Evolutionary conservation across 2,797 vertebrate genomes (phyloP).

Genomic region (Stomatorhinus walkeri): DNA sequence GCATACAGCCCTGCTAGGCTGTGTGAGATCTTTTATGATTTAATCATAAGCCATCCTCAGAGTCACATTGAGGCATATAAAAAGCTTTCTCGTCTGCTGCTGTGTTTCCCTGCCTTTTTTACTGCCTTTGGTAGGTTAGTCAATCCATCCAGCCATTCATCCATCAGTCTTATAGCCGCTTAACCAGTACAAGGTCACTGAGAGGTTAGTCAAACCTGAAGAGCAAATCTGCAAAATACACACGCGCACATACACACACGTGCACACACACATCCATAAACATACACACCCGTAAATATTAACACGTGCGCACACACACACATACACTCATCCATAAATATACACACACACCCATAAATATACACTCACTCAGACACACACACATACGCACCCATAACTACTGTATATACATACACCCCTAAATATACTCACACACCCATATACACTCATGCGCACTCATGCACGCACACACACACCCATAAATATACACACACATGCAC

Average conservation of each 20-base stretch:
- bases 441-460: not conserved
- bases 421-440: no score
- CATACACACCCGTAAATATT: not conserved
- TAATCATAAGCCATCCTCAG: slow-evolving; percentile 2
- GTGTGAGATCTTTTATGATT: slow-evolving; percentile 1
- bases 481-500: not conserved
- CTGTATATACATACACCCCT: no score
- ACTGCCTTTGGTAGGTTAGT: slow-evolving; percentile 1
- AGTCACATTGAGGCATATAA: not conserved
- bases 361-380: not conserved
- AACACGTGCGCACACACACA: not conserved
- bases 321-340: not conserved
- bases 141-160: not conserved
- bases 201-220: not conserved
- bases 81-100: not conserved
- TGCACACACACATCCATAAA: not conserved
- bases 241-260: not conserved
- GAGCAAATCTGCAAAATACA: not conserved
- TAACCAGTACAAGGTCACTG: slow-evolving; percentile 7
- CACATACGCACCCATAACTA: no score
- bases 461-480: not conserved
- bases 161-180: not conserved
- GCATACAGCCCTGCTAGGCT: not conserved
- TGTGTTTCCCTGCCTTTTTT: not conserved
- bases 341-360: not conserved